These are phyloP conservation scores for Monodelphis domestica DNA, from an alignment of 2,797 vertebrate species.

Conservation along the genomic window DNA sequence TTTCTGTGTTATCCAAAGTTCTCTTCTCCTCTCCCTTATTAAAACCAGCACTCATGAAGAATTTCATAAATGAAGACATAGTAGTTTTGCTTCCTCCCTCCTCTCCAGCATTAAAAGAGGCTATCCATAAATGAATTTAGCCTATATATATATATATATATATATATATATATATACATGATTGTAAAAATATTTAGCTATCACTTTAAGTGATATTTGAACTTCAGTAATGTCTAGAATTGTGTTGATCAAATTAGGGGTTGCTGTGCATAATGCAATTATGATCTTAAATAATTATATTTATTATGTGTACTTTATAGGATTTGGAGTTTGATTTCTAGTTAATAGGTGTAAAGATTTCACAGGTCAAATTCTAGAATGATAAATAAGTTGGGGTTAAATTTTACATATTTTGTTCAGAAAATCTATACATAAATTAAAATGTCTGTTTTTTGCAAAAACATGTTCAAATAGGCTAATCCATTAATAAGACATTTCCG, in stretches of 20 bases:
- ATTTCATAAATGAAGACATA: no score
- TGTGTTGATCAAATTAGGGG: neutral
- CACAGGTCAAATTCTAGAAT: neutral
- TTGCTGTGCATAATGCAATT: neutral
- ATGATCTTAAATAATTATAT: neutral
- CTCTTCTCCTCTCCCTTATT: no score
- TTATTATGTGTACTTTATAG: neutral
- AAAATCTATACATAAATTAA: neutral
- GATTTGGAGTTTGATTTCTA: neutral
- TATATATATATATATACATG: no score
- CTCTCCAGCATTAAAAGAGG: no score
- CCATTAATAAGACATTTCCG: neutral
- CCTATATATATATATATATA: no score
- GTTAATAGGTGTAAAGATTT: neutral
- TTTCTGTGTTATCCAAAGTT: no score
- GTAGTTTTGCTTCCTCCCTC: no score
- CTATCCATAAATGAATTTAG: no score
- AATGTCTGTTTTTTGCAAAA: constrained; percentile 5
- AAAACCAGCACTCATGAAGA: no score
- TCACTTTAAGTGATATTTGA: neutral
- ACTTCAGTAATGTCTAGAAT: neutral
- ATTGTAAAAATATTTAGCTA: no score
- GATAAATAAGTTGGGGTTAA: neutral
- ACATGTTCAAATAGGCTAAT: neutral
- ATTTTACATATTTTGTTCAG: neutral